Evolutionary conservation across 2,113 vertebrate species (phyloP).

Genomic region (Spermophilus dauricus): DNA sequence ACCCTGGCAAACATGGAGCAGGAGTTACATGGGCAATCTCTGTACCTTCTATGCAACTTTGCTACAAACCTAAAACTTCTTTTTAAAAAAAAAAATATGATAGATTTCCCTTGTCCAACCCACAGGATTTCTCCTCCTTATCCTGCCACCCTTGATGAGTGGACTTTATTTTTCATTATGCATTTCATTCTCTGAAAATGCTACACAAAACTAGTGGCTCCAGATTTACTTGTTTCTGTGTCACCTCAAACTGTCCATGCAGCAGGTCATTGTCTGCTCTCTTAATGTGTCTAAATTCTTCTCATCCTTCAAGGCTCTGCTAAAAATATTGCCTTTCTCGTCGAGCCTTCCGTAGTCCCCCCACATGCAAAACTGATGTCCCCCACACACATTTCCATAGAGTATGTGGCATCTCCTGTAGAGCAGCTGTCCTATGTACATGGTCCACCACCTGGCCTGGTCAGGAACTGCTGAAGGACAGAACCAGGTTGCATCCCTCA

Average conservation of each 20-base stretch:
- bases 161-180: background rate
- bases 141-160: fast-evolving
- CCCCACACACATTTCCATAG: background rate
- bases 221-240: background rate
- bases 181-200: background rate
- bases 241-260: background rate
- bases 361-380: background rate
- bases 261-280: background rate
- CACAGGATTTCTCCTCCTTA: background rate
- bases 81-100: background rate
- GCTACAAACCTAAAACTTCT: background rate
- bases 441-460: background rate
- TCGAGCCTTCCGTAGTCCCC: background rate
- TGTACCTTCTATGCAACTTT: background rate
- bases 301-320: background rate
- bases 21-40: background rate
- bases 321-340: background rate
- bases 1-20: no score
- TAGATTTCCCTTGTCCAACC: background rate
- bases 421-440: background rate
- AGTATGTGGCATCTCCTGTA: background rate
- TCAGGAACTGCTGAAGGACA: background rate
- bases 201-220: background rate
- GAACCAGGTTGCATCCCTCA: fast-evolving
- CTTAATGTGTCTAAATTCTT: no score